Evolutionary conservation across 2,888 invertebrate species (phyloP).

Genomic region (Eristalinus aeneus): DNA sequence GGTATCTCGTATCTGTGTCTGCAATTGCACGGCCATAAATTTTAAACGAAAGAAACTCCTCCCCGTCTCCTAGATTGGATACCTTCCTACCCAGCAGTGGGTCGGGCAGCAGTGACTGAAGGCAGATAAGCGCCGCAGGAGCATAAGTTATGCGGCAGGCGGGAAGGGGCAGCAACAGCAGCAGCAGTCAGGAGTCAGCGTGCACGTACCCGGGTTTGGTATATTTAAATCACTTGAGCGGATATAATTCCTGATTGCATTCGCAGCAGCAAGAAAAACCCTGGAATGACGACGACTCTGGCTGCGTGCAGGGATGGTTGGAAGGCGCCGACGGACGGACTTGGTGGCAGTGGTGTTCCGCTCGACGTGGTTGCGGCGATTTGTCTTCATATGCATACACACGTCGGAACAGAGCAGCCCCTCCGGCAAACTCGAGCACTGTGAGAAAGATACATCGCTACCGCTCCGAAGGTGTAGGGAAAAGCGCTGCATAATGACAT

Average conservation of each 20-base stretch:
- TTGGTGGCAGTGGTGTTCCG: conserved; percentile 3
- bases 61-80: conserved; percentile 24
- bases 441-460: neutral
- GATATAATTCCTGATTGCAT: conserved; percentile 71
- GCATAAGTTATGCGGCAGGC: conserved; percentile 42
- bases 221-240: conserved; percentile 71
- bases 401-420: conserved; percentile 2
- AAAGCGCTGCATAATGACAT: conserved; percentile 69
- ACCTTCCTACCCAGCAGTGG: neutral
- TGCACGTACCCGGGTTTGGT: conserved; percentile 51
- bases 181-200: conserved; percentile 22
- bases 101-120: neutral
- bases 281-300: conserved; percentile 13
- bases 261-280: conserved; percentile 57
- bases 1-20: conserved; percentile 45
- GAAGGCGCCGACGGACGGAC: neutral
- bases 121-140: conserved; percentile 12
- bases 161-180: conserved; percentile 15
- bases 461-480: conserved; percentile 47
- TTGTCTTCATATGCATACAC: conserved; percentile 63
- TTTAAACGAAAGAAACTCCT: conserved; percentile 64
- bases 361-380: conserved; percentile 39
- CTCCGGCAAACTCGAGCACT: neutral
- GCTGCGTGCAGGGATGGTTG: neutral
- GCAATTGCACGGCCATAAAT: conserved; percentile 67